A percentile compares a stretch with the other conserved stretches of the same genome.
phyloP scores from a whole-genome alignment of 2,113 vertebrate species.

The Nanorana parkeri region DNA sequence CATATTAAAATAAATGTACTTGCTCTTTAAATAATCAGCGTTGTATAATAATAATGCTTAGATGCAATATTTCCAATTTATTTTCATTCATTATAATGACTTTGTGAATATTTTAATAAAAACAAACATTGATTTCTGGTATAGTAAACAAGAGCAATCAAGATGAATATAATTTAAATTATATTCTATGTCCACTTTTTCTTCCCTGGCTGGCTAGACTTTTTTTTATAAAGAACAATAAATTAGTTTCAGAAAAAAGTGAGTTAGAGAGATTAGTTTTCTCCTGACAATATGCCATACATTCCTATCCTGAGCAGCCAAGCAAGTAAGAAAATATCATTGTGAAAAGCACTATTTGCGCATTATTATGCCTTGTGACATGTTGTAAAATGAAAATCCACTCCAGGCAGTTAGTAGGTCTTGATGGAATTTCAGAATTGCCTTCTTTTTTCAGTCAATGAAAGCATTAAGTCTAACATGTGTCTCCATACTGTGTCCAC shows the following conservation, averaged over 20 bases:
- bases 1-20: too few relatives aligned
- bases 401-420: slow-evolving; percentile 48
- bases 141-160: not conserved
- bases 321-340: slow-evolving; percentile 46
- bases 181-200: slow-evolving; percentile 16
- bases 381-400: slow-evolving; percentile 51
- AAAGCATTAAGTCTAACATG: slow-evolving; percentile 50
- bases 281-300: slow-evolving; percentile 32
- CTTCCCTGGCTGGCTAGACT: not conserved
- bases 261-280: slow-evolving; percentile 25
- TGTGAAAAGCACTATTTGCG: slow-evolving; percentile 49
- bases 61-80: too few relatives aligned
- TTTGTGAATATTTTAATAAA: not conserved
- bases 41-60: too few relatives aligned
- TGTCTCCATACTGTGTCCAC: slow-evolving; percentile 42
- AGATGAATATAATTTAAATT: not conserved
- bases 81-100: not conserved
- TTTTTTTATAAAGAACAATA: slow-evolving; percentile 40
- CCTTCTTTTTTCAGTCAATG: slow-evolving; percentile 39
- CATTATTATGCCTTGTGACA: slow-evolving; percentile 50
- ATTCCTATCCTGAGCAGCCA: slow-evolving; percentile 39
- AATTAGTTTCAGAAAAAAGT: slow-evolving; percentile 41
- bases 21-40: too few relatives aligned
- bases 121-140: slow-evolving; percentile 8
- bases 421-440: slow-evolving; percentile 46